Percentiles rank a stretch among this genome's conserved stretches.
phyloP scores from a whole-genome alignment of 2,113 vertebrate genomes.

The Labrus mixtus region DNA sequence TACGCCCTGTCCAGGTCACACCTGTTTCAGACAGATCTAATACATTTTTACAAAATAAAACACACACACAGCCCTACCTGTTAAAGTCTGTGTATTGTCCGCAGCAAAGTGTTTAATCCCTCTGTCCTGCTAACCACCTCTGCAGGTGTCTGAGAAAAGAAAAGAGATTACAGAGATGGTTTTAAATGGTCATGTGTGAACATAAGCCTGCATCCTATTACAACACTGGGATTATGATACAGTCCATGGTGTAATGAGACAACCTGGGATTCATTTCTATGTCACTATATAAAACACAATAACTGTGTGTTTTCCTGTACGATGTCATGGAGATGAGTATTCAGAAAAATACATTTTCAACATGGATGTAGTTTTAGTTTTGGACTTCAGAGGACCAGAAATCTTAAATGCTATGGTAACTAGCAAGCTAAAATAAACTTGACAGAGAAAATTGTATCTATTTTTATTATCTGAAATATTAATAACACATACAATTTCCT shows the following conservation, averaged over 20 bases:
- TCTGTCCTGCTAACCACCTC: slow-evolving; percentile 43
- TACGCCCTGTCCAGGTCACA: too few relatives aligned
- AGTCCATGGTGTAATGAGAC: slow-evolving; percentile 11
- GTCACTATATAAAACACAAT: background rate
- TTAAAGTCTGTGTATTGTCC: slow-evolving; percentile 40
- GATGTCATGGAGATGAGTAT: background rate
- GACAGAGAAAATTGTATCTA: too few relatives aligned
- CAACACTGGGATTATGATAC: slow-evolving; percentile 69
- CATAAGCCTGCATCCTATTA: slow-evolving; percentile 83
- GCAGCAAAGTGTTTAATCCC: slow-evolving; percentile 52
- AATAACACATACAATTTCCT: too few relatives aligned
- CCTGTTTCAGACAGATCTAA: background rate
- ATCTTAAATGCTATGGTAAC: too few relatives aligned
- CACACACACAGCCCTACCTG: slow-evolving; percentile 34
- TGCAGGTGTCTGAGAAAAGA: slow-evolving; percentile 76
- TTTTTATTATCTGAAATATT: too few relatives aligned
- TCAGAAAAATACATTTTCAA: too few relatives aligned
- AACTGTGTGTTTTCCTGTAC: background rate
- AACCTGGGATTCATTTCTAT: slow-evolving; percentile 1
- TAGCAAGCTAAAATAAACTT: too few relatives aligned
- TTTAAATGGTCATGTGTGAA: slow-evolving; percentile 83
- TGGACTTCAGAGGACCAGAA: too few relatives aligned
- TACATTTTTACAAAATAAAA: background rate
- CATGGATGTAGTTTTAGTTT: too few relatives aligned
- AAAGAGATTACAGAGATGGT: slow-evolving; percentile 78